A percentile compares a stretch with the other conserved stretches of the same genome.
Conservation (phyloP, 2,113 vertebrate species). For the Cyanoliseus patagonus region DNA sequence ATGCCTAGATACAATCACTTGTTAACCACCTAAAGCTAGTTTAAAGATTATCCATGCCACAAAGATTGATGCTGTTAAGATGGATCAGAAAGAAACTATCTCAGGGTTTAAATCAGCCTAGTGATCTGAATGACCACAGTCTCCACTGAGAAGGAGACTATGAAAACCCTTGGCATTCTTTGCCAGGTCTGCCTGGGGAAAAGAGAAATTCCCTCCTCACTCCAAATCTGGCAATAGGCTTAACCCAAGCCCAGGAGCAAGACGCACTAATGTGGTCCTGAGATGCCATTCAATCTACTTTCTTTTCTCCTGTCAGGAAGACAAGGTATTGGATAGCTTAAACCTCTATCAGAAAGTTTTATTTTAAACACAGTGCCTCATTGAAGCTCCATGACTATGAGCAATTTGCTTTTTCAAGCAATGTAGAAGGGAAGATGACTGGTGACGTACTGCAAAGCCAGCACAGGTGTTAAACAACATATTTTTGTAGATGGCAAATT, state of each 20-base stretch:
- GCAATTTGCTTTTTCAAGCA: background rate
- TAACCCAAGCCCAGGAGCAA: background rate
- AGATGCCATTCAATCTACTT: background rate
- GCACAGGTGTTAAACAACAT: background rate
- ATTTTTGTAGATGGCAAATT: background rate
- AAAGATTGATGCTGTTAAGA: background rate
- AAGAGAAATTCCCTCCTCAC: background rate
- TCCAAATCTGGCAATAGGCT: accelerated
- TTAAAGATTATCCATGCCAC: background rate
- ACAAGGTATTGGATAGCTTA: background rate
- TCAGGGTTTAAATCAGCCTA: background rate
- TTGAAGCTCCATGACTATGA: background rate
- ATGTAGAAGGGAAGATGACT: background rate
- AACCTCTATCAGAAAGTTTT: background rate
- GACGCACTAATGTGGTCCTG: accelerated
- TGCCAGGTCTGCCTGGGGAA: background rate
- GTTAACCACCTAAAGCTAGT: background rate
- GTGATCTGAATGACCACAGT: background rate
- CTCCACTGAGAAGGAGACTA: background rate
- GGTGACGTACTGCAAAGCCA: background rate
- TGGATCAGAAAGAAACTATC: background rate
- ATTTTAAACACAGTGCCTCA: background rate
- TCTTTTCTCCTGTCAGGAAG: background rate
- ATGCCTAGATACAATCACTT: background rate
- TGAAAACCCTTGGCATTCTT: background rate